Evolutionary conservation across 1,140 invertebrate genomes (phyloP).

Genomic region (Drosophila pseudoobscura): DNA sequence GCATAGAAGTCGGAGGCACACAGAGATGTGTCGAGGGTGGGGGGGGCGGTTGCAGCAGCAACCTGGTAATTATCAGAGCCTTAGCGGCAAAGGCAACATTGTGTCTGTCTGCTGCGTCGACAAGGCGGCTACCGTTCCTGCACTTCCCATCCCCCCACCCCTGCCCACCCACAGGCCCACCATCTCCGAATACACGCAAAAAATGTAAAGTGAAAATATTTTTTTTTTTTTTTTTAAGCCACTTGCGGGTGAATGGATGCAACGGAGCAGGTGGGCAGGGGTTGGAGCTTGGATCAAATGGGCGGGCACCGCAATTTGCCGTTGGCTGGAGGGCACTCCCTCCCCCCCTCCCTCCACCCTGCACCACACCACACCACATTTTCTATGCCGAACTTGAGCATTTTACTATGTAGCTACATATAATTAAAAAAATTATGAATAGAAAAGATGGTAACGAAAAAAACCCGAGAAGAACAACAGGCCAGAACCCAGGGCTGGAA

Average conservation of each 20-base stretch:
- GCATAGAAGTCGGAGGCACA: background rate
- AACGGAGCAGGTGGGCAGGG: background rate
- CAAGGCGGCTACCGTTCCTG: conserved; percentile 17
- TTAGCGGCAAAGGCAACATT: conserved; percentile 73
- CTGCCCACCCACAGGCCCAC: conserved; percentile 19
- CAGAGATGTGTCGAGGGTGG: background rate
- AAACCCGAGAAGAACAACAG: conserved; percentile 21
- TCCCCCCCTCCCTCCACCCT: background rate
- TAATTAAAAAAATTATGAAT: conserved; percentile 64
- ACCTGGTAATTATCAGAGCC: conserved; percentile 76
- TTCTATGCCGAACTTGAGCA: conserved; percentile 64
- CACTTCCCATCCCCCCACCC: background rate
- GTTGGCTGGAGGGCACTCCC: conserved; percentile 19
- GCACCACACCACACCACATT: background rate
- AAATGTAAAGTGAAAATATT: conserved; percentile 74
- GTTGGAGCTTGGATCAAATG: conserved; percentile 18
- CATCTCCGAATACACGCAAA: conserved; percentile 70
- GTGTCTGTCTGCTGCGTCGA: conserved; percentile 63
- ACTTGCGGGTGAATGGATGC: conserved; percentile 35
- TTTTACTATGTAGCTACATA: conserved; percentile 59
- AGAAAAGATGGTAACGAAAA: conserved; percentile 19
- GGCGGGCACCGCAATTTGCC: conserved; percentile 34
- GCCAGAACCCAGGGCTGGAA: conserved; percentile 24
- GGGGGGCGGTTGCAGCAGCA: conserved; percentile 11
- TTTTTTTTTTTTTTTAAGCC: conserved; percentile 51